Evolutionary conservation across 1,140 invertebrate genomes (phyloP), one percentile per base, ranked within the genome.

Genomic region (Oscheius sp.): DNA sequence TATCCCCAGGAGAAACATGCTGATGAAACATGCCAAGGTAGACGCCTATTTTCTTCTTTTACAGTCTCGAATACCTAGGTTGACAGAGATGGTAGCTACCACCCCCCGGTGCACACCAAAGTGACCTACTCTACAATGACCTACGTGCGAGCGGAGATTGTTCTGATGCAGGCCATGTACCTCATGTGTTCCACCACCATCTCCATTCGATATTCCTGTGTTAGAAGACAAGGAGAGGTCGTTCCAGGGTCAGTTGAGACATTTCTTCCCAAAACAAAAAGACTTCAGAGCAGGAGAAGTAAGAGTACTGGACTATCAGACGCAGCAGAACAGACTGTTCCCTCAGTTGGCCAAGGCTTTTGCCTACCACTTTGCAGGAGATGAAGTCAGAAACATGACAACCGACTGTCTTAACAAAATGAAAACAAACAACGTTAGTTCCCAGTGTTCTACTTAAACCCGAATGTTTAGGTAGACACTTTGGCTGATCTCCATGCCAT

Each of bases 51-150:
- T 61, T 3, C 18, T 65, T 18, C 35, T 4, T 23, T 31, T 3
- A 42, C 23, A 42, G 10, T 42, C n/a, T n/a, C 31, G 28, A n/a
- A 3, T 20, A n/a, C 23, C 34, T 2, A 58, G 42, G 84, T 79
- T 2, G 67, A 88, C 29, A 83, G 91, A 88, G 92, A 95, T 86
- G 94, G 94, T 20, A 93, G 91, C 10, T 96, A 93, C 85, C 88
- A 93, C 0, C 90, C 91, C 83, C 90, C 92, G 0, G 88, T 90
- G 29, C 92, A 90, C 83, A 90, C 91, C 52, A 94, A 95, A 83
- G 86, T 95, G 0, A 91, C 92, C 0, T 97, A 96, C 85, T 92
- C 92, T n/a, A 93, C 93, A 0, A 95, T 97, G 94, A 91, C 96
- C 85, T 93, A 94, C 85, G 91, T 95, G 0, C 87, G 94, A 23